Conservation (phyloP, 2,113 vertebrate species). For the Synodontis membranacea region DNA sequence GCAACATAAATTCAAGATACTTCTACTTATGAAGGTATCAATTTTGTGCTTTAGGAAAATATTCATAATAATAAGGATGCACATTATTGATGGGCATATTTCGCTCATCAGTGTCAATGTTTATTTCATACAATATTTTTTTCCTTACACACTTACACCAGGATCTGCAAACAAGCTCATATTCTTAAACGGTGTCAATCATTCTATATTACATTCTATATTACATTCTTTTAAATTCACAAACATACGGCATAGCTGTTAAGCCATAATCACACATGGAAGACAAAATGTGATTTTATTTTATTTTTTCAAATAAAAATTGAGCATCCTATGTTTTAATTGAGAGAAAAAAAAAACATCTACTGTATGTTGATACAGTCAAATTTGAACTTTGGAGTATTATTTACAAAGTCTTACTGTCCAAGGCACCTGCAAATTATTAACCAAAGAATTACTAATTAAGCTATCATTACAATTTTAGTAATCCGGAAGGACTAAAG, state of each 20-base stretch:
- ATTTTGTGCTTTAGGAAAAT: not conserved
- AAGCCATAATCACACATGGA: not conserved
- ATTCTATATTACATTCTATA: not conserved
- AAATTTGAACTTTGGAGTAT: not conserved
- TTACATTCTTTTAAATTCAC: not conserved
- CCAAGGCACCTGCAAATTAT: not conserved
- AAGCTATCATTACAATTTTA: not conserved
- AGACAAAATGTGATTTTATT: not conserved
- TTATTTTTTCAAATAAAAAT: too few species aligned
- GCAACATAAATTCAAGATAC: not conserved
- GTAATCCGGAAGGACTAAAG: not conserved
- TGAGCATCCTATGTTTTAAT: not conserved
- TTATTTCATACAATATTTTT: not conserved
- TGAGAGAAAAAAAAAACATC: not conserved
- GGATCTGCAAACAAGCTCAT: not conserved
- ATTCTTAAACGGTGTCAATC: not conserved
- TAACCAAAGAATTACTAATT: not conserved
- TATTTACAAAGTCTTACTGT: not conserved
- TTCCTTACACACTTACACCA: not conserved
- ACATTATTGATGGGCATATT: not conserved
- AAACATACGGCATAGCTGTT: not conserved
- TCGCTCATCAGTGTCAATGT: not conserved
- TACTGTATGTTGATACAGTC: not conserved
- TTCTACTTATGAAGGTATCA: not conserved
- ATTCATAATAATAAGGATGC: not conserved